Evolutionary conservation across 2,113 vertebrate species (phyloP).

Genomic region (Rhynchomys soricoides): DNA sequence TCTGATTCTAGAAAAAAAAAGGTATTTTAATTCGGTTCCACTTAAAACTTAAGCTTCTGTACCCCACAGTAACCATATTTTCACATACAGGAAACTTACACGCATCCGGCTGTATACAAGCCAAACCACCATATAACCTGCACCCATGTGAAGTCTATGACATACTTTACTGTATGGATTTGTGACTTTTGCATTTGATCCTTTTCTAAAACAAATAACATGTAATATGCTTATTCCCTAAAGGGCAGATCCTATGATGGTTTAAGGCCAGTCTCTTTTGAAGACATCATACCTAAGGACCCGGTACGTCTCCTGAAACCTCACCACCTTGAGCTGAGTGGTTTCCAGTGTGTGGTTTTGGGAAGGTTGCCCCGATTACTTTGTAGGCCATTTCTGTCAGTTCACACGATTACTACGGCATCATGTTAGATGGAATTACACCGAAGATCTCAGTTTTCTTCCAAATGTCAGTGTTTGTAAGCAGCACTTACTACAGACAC

Average conservation of each 20-base stretch:
- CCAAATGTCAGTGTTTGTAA: conserved; percentile 63
- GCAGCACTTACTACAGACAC: conserved; percentile 51
- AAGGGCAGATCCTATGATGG: conserved; percentile 67
- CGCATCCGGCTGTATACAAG: conserved; percentile 81
- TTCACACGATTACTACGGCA: conserved; percentile 52
- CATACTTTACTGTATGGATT: conserved; percentile 63
- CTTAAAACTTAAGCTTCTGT: conserved; percentile 73
- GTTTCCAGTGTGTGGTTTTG: conserved; percentile 41
- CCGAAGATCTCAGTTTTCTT: conserved; percentile 65
- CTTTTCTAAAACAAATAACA: conserved; percentile 70
- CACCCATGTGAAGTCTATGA: conserved; percentile 78
- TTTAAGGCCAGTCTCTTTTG: conserved; percentile 64
- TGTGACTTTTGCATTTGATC: conserved; percentile 78
- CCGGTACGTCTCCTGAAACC: conserved; percentile 43
- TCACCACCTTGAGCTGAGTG: conserved; percentile 31
- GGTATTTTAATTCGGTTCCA: conserved; percentile 81
- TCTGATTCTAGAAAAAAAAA: conserved; percentile 60
- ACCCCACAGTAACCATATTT: conserved; percentile 68
- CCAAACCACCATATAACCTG: conserved; percentile 73
- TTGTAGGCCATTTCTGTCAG: conserved; percentile 59
- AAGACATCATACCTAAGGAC: conserved; percentile 69
- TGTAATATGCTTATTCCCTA: conserved; percentile 68
- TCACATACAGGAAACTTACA: conserved; percentile 75
- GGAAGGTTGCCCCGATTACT: background rate
- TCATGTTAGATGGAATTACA: conserved; percentile 71